Evolutionary conservation across 2,113 vertebrate genomes (phyloP), one percentile per base, ranked within the genome.

Genomic region (Corythoichthys haematopterus): DNA sequence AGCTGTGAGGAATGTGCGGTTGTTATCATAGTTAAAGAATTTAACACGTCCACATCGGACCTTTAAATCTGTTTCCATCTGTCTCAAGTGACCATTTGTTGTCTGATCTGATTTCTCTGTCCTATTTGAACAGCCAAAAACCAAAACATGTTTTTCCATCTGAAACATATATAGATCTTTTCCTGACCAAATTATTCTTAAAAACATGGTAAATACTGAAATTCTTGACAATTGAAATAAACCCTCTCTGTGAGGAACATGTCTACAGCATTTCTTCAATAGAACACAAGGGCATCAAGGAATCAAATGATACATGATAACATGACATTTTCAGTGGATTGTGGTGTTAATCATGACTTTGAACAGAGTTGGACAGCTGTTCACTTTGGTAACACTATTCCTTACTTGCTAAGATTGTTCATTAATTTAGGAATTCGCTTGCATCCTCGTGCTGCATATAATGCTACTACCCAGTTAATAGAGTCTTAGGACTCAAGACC

Each of bases 1-100:
- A 76, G 55, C 28, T 55, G 46, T 60, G 7, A 36, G 33, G 45
- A 66, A 73, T 78, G 3, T 60, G 5, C 6, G 40, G 14, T 43
- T 62, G 59, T 45, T 62, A 46, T 62, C 59, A 45, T 28, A 62
- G 40, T 45, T 20, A 20, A 6, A 45, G 60, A 62, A 13, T 62
- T 28, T 62, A 28, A 62, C 43, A 62, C n/a, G n/a, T 62, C 43
- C 60, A 14, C 60, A 14, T 46, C 45, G 20, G 37, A 40, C 37
- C 3, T 60, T 60, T 8, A 28, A 57, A 57, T 36, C 60, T 62
- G 20, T 62, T 45, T 45, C 60, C 43, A 62, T 46, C n/a, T 45
- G 16, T 47, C 60, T 61, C 59, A 61, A n/a, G 3, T 61, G 59
- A 61, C 38, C 40, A n/a, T 45, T 45, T 45, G 7, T 13, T 28